Evolutionary conservation across 2,888 invertebrate genomes (phyloP).

Genomic region (Spodoptera picta): DNA sequence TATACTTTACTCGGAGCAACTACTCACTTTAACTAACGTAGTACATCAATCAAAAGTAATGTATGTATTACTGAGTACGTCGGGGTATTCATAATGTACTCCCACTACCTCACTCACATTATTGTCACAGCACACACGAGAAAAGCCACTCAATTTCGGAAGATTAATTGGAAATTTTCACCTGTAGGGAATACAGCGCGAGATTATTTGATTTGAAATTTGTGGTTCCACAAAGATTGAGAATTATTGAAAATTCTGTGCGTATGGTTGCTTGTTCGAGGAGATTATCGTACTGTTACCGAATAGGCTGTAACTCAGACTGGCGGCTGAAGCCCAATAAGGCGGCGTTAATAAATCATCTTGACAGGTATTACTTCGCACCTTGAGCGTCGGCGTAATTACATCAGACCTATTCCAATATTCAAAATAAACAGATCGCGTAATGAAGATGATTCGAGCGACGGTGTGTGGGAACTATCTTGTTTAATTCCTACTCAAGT

Average conservation of each 20-base stretch:
- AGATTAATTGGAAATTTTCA: slow-evolving; percentile 9
- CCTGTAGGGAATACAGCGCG: neutral
- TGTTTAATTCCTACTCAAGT: slow-evolving; percentile 28
- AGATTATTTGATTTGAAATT: neutral
- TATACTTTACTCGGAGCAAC: neutral
- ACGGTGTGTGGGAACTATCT: slow-evolving; percentile 13
- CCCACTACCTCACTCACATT: slow-evolving; percentile 20
- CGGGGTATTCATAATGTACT: slow-evolving; percentile 21
- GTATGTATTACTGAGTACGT: slow-evolving; percentile 27
- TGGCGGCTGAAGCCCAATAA: slow-evolving; percentile 69
- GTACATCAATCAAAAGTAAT: slow-evolving; percentile 61
- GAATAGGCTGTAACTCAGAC: slow-evolving; percentile 47
- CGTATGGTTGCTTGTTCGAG: slow-evolving; percentile 15
- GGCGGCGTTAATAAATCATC: slow-evolving; percentile 81
- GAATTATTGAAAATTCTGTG: slow-evolving; percentile 32
- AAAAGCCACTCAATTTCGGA: slow-evolving; percentile 9
- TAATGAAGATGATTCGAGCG: slow-evolving; percentile 52
- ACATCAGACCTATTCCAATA: slow-evolving; percentile 67
- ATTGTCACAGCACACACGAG: slow-evolving; percentile 8
- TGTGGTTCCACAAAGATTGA: slow-evolving; percentile 15
- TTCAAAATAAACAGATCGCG: slow-evolving; percentile 64
- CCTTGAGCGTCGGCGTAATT: slow-evolving; percentile 74
- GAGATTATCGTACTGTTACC: slow-evolving; percentile 41
- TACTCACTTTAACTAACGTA: slow-evolving; percentile 16
- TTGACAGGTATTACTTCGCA: slow-evolving; percentile 84